Evolutionary conservation across 2,113 vertebrate genomes (phyloP).

Genomic region (Antennarius striatus): DNA sequence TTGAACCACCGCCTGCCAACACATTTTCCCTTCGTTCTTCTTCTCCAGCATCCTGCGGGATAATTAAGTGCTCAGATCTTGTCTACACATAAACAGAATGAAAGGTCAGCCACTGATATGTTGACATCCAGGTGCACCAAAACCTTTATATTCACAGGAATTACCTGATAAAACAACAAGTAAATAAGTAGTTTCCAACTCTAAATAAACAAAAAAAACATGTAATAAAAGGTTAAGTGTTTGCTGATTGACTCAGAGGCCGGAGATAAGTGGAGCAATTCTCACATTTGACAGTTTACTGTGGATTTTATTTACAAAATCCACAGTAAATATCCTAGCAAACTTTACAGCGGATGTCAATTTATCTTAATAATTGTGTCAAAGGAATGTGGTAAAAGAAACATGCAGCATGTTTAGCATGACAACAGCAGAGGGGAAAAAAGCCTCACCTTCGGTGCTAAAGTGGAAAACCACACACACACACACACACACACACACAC

Average conservation of each 20-base stretch:
- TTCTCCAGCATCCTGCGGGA: background rate
- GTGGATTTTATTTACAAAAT: no score
- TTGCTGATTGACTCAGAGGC: background rate
- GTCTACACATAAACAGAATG: background rate
- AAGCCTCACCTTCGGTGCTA: background rate
- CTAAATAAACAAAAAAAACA: background rate
- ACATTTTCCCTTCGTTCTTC: background rate
- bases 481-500: no score
- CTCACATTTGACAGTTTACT: background rate
- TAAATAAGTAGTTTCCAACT: background rate
- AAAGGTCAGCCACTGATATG: background rate
- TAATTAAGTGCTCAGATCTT: constrained; percentile 9
- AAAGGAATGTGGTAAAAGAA: no score
- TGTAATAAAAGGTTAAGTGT: no score
- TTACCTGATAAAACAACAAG: no score
- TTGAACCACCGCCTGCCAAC: background rate
- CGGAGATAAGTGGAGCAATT: background rate
- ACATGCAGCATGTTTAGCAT: constrained; percentile 17
- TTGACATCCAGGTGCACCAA: no score
- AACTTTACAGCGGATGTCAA: no score
- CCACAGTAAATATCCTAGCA: no score
- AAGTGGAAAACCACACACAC: constrained; percentile 12
- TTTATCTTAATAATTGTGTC: no score
- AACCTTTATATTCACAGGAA: no score
- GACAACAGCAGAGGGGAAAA: background rate